Evolutionary conservation across 2,888 invertebrate genomes (phyloP), one percentile per base, ranked within the genome.

Genomic region (Cordilura impudica): DNA sequence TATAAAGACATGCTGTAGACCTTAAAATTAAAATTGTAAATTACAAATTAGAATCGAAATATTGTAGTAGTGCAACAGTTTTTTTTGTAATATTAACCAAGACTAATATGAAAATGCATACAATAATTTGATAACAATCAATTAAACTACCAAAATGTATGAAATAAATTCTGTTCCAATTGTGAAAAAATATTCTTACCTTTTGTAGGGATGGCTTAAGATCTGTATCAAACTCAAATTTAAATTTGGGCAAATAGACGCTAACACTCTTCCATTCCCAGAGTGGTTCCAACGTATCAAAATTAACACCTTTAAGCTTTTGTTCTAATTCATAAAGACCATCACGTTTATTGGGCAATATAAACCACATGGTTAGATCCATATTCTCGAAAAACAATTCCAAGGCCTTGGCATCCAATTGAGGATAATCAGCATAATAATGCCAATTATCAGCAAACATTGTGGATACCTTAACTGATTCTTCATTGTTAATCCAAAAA

Each of bases 181-280:
- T n/a, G n/a, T n/a, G n/a, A n/a, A n/a, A n/a, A 8, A 4, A 1
- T 47, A 47, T 49, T 39, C 58, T 35, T 90, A 96, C 96, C 91
- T 94, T 91, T n/a, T 90, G 87, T 54, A 96, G 88, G n/a, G 93
- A 85, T 0, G 90, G 89, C 10, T 91, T 91, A 47, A 96, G 90
- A 78, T 94, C 91, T 10, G 95, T 92, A 80, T 92, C 92, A 12
- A 93, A 93, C 89, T 96, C 96, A 66, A 96, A 93, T 89, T 95
- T 95, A 88, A 97, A 97, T 89, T 94, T 96, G 12, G 97, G 97
- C 63, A 97, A 85, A 23, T 91, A 91, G 6, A 96, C 92, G 56
- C 82, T 80, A 1, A 89, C 94, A 86, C 94, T 93, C 3, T 90
- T 90, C 8, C 86, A 85, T 75, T 85, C 85, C 92, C 93, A 91